These are phyloP conservation scores for Musca domestica DNA, from an alignment of 1,140 invertebrate species.

Conservation along the genomic window DNA sequence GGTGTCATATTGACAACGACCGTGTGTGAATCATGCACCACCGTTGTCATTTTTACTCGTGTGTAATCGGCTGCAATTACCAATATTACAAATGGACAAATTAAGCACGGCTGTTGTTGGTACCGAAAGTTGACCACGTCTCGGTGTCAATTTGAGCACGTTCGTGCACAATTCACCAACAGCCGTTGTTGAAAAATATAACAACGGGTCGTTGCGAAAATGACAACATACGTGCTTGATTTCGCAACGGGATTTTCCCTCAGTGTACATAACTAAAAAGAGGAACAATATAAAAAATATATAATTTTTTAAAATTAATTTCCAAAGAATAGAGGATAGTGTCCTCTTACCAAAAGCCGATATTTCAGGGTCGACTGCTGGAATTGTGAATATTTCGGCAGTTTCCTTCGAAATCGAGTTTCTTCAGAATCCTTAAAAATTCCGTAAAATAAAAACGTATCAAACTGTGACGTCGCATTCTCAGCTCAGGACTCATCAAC, in stretches of 20 bases:
- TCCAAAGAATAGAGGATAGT: not conserved
- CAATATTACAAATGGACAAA: no score
- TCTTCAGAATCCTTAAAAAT: conserved; percentile 3
- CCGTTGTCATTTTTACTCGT: no score
- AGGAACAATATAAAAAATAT: conserved; percentile 1
- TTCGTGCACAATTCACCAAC: no score
- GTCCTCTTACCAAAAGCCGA: conserved; percentile 12
- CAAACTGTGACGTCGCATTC: not conserved
- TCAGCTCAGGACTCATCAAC: conserved; percentile 1
- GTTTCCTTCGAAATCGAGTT: not conserved
- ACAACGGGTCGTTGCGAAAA: no score
- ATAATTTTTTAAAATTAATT: not conserved
- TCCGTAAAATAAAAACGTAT: conserved; percentile 14
- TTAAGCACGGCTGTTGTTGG: no score
- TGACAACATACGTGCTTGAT: no score
- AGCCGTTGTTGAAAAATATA: no score
- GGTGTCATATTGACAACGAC: no score
- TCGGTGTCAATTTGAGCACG: no score
- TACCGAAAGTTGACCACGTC: no score
- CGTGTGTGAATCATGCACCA: no score
- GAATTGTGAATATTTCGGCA: not conserved
- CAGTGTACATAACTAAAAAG: not conserved
- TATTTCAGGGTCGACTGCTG: conserved; percentile 1
- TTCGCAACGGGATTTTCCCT: not conserved
- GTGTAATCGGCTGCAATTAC: no score